Percentiles rank a stretch among this genome's conserved stretches.
These are phyloP conservation scores for Pristionchus fissidentatus DNA, from an alignment of 2,888 invertebrate genomes.

Conservation along the genomic window DNA sequence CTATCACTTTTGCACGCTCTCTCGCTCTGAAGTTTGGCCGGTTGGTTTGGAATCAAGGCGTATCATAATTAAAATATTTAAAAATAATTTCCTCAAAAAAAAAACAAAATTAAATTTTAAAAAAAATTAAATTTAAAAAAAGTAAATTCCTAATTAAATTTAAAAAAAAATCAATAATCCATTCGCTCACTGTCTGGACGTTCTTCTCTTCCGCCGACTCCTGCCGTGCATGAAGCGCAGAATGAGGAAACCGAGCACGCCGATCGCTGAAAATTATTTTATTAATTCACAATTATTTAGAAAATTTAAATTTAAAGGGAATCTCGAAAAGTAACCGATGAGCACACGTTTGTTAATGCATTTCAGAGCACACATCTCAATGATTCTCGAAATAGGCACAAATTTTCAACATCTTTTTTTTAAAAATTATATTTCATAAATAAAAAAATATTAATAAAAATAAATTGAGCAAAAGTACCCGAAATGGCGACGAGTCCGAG, in stretches of 20 bases:
- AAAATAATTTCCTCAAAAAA: no score
- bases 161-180: no score
- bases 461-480: constrained; percentile 7
- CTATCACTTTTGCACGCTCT: no score
- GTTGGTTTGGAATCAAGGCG: no score
- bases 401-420: not conserved
- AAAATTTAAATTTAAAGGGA: not conserved
- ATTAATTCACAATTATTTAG: not conserved
- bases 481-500: constrained; percentile 60
- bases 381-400: no score
- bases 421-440: not conserved
- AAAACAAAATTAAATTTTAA: no score
- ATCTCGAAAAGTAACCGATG: not conserved
- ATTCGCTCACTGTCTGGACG: constrained; percentile 22
- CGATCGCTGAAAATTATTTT: not conserved
- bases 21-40: no score
- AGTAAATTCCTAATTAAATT: no score
- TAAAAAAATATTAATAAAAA: not conserved
- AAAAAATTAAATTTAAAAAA: no score
- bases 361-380: no score
- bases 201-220: not conserved
- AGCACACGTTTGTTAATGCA: no score
- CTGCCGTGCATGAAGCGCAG: not conserved
- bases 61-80: no score
- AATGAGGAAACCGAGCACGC: not conserved